Evolutionary conservation across 1,140 invertebrate genomes (phyloP).

Genomic region (Hylyphantes graminicola): DNA sequence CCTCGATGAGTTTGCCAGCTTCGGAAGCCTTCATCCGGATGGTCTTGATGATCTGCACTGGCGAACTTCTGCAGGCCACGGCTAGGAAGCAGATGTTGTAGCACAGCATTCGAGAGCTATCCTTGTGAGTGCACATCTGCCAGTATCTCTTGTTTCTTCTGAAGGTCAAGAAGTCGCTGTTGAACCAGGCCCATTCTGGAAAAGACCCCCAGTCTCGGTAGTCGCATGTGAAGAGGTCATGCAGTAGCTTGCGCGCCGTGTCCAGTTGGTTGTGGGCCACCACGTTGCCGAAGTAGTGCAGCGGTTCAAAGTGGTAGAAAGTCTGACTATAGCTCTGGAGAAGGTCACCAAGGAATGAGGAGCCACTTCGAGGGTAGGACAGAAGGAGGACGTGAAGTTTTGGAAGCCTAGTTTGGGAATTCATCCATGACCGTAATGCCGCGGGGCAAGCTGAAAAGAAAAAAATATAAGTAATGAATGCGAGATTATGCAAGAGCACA

Average conservation of each 20-base stretch:
- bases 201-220: conserved; percentile 54
- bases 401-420: conserved; percentile 26
- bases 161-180: conserved; percentile 55
- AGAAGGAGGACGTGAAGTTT: conserved; percentile 69
- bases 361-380: conserved; percentile 88
- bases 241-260: conserved; percentile 38
- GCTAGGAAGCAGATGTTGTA: conserved; percentile 57
- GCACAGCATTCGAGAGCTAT: conserved; percentile 40
- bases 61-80: conserved; percentile 41
- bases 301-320: conserved; percentile 89
- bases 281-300: conserved; percentile 67
- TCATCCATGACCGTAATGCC: conserved; percentile 31
- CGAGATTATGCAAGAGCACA: no score
- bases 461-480: not conserved
- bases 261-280: conserved; percentile 29
- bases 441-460: conserved; percentile 49
- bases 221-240: conserved; percentile 55
- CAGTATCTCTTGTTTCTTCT: conserved; percentile 55
- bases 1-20: conserved; percentile 39
- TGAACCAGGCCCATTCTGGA: conserved; percentile 55
- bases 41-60: conserved; percentile 56
- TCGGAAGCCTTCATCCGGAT: conserved; percentile 51
- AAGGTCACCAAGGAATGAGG: conserved; percentile 87
- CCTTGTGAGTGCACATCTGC: conserved; percentile 48
- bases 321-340: conserved; percentile 84